A percentile compares a stretch with the other conserved stretches of the same genome.
Evolutionary conservation across 2,113 vertebrate genomes (phyloP).

Genomic region (Cynoglossus semilaevis): DNA sequence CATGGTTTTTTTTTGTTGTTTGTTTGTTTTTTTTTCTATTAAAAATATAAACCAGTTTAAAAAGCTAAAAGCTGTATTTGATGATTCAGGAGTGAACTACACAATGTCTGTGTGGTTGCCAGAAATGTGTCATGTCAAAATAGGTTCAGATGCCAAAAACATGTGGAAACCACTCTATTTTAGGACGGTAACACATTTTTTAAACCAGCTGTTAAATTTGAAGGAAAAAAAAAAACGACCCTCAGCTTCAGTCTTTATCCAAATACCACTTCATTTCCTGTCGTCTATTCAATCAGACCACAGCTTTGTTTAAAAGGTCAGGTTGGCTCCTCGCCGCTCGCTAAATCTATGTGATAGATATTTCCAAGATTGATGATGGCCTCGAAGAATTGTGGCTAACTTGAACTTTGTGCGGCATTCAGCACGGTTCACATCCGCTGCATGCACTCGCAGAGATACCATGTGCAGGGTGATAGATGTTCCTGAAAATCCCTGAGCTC

Average conservation of each 20-base stretch:
- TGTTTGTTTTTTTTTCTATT: too few relatives aligned
- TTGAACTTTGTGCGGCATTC: slow-evolving; percentile 21
- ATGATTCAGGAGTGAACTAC: too few relatives aligned
- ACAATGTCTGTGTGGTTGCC: too few relatives aligned
- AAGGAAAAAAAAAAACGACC: background rate
- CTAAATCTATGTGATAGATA: background rate
- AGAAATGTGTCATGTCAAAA: too few relatives aligned
- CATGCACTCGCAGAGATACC: slow-evolving; percentile 26
- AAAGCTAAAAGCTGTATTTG: too few relatives aligned
- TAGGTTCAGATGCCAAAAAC: too few relatives aligned
- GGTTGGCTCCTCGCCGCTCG: background rate
- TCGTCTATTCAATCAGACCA: slow-evolving; percentile 10
- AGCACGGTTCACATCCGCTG: slow-evolving; percentile 14
- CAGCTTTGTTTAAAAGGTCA: slow-evolving; percentile 22
- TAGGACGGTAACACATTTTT: too few relatives aligned
- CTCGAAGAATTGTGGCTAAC: slow-evolving; percentile 3
- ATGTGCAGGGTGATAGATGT: slow-evolving; percentile 38
- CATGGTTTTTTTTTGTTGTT: too few relatives aligned
- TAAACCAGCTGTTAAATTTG: slow-evolving; percentile 1
- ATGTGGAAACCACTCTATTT: too few relatives aligned
- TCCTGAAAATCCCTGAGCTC: slow-evolving; percentile 21
- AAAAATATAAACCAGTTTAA: too few relatives aligned
- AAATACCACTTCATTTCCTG: slow-evolving; percentile 7
- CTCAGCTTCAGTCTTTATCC: background rate
- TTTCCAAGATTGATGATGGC: background rate